These are phyloP conservation scores for Centropus bengalensis DNA, from an alignment of 2,113 vertebrate genomes.

Conservation along the genomic window DNA sequence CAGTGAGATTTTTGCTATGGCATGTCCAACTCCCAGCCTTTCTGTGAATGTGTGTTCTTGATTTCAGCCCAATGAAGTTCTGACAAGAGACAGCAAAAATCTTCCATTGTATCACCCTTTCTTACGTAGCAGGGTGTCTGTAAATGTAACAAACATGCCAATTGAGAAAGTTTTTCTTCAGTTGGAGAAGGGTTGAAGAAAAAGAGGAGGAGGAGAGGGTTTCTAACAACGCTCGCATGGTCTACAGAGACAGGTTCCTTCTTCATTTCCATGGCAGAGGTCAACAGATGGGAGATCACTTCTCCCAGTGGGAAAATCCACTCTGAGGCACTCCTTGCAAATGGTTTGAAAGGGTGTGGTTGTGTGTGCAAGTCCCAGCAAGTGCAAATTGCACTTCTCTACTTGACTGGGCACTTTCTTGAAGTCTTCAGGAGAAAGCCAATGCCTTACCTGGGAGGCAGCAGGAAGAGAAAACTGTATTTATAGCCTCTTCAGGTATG, in stretches of 20 bases:
- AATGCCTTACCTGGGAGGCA: not conserved
- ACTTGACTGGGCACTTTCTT: not conserved
- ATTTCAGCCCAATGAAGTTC: not conserved
- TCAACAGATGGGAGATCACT: not conserved
- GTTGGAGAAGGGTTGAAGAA: not conserved
- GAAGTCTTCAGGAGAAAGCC: not conserved
- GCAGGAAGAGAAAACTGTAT: not conserved
- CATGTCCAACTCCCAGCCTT: not conserved
- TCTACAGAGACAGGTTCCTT: not conserved
- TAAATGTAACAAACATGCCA: not conserved
- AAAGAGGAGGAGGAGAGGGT: not conserved
- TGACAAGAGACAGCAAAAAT: not conserved
- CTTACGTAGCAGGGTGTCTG: not conserved
- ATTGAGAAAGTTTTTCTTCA: not conserved
- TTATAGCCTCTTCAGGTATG: not conserved
- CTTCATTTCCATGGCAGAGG: conserved; percentile 23
- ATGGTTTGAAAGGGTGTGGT: conserved; percentile 29
- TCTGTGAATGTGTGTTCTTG: not conserved
- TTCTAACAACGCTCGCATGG: not conserved
- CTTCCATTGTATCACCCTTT: not conserved
- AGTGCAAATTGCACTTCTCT: not conserved
- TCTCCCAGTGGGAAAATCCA: conserved; percentile 43
- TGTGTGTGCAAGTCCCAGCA: not conserved
- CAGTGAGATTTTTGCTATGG: not conserved
- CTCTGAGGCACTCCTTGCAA: conserved; percentile 30